Base-by-base conservation (phyloP, 1,140 invertebrate species). In the Drosophila mojavensis region DNA sequence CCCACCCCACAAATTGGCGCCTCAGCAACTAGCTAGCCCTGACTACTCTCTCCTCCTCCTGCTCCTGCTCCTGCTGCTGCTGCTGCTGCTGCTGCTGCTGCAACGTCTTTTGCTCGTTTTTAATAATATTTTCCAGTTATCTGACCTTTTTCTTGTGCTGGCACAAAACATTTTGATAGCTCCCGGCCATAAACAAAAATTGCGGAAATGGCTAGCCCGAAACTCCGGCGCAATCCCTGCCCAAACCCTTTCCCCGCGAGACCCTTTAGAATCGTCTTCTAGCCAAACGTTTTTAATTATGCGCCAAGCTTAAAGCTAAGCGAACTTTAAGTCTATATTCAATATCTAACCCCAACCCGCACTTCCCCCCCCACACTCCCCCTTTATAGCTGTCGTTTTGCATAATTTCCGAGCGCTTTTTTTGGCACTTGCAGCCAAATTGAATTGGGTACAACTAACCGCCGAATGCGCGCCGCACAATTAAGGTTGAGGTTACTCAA, bases 121-220 rank as follows among this genome's bases (percentile, higher is more conserved):
- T 88, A 90, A 88, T 88, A 89, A 84, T 90, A 89, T 88, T 88
- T 88, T 84, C 85, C 84, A 88, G 84, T 78, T 88, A 89, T 89
- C 84, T 88, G 84, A 88, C 84, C 84, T 88, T 89, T 88, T 88
- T 90, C 83, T 86, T 75, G 62, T 66, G 56, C 65, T 53, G 24
- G 48, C 33, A 64, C 45, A 66, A 68, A 62, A 62, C 73, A 76
- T 79, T 64, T 78, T 73, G 61, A 58, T 61, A 39, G 75, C 69
- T 60, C 47, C 58, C 71, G 79, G 83, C 54, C 75, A 79, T 60
- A 48, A 62, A 33, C 51, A 30, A 59, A 62, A 74, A 68, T 62
- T 43, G 43, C 41, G n/a, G 17, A 56, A 67, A 39, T 20, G 51
- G 48, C 20, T 10, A 33, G 28, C 28, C 20, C 17, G 17, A 47